A percentile compares a stretch with the other conserved stretches of the same genome.
phyloP scores from a whole-genome alignment of 2,113 vertebrate species.

The Puntigrus tetrazona region DNA sequence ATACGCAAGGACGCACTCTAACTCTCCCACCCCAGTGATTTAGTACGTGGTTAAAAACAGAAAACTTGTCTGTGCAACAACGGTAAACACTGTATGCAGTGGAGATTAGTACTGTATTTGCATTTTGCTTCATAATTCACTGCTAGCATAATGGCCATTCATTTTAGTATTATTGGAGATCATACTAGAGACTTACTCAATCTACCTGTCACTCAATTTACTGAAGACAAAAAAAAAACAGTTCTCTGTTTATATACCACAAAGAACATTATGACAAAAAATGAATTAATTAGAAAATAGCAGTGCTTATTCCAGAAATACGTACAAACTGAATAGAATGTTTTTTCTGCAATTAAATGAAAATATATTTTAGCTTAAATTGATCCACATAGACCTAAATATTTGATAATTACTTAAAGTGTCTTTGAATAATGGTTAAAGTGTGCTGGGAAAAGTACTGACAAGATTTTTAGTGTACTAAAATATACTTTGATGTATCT shows the following conservation, averaged over 20 bases:
- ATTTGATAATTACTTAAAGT: not conserved
- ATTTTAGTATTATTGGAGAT: conserved; percentile 28
- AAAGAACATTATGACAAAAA: not conserved
- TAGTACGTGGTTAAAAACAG: not conserved
- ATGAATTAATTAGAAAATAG: too few relatives aligned
- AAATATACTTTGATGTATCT: not conserved
- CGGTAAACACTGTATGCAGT: not conserved
- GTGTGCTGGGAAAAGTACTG: not conserved
- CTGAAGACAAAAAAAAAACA: not conserved
- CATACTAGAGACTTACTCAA: conserved; percentile 39
- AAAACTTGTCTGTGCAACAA: not conserved
- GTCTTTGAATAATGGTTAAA: not conserved
- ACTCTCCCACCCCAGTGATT: conserved; percentile 18
- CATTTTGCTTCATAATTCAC: not conserved
- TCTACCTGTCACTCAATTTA: conserved; percentile 40
- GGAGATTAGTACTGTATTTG: not conserved
- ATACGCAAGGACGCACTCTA: conserved; percentile 38
- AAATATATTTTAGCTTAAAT: not conserved
- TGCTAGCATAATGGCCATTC: conserved; percentile 5
- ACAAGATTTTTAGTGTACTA: not conserved
- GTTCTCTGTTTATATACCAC: not conserved
- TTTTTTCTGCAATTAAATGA: not conserved
- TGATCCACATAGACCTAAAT: not conserved
- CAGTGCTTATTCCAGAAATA: not conserved
- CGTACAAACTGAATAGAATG: not conserved